Conservation (phyloP, 2,888 invertebrate species). For the Calameuta idolon region DNA sequence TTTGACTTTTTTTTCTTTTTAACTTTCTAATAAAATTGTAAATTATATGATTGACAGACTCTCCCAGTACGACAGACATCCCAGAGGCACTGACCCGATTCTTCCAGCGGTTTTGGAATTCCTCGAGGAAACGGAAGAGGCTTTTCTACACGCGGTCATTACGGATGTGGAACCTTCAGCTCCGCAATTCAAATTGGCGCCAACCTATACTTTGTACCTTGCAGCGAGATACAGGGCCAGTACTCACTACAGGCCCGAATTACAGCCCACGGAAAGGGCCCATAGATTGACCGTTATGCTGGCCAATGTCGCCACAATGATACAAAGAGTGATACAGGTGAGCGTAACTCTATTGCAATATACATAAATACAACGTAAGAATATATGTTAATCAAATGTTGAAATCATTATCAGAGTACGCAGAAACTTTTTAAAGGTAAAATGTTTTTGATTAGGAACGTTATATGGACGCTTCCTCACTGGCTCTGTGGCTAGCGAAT, state of each 20-base stretch:
- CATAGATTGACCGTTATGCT: constrained; percentile 90
- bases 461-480: constrained; percentile 85
- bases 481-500: constrained; percentile 98
- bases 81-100: constrained; percentile 86
- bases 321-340: constrained; percentile 87
- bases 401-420: neutral
- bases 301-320: constrained; percentile 90
- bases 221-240: constrained; percentile 94
- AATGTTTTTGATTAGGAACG: constrained; percentile 72
- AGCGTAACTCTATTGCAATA: constrained; percentile 13
- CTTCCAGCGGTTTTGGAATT: constrained; percentile 95
- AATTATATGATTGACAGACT: constrained; percentile 43
- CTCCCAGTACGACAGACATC: constrained; percentile 69
- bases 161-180: constrained; percentile 89
- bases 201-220: constrained; percentile 96
- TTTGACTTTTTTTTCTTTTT: neutral
- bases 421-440: neutral
- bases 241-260: constrained; percentile 92
- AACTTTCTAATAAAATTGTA: neutral
- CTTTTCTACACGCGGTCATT: constrained; percentile 89
- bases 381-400: neutral
- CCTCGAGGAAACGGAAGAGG: constrained; percentile 93
- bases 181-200: constrained; percentile 94
- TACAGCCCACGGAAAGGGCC: constrained; percentile 91
- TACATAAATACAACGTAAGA: neutral